Base-by-base conservation (phyloP, 2,888 invertebrate genomes). In the Resseliella maxima region DNA sequence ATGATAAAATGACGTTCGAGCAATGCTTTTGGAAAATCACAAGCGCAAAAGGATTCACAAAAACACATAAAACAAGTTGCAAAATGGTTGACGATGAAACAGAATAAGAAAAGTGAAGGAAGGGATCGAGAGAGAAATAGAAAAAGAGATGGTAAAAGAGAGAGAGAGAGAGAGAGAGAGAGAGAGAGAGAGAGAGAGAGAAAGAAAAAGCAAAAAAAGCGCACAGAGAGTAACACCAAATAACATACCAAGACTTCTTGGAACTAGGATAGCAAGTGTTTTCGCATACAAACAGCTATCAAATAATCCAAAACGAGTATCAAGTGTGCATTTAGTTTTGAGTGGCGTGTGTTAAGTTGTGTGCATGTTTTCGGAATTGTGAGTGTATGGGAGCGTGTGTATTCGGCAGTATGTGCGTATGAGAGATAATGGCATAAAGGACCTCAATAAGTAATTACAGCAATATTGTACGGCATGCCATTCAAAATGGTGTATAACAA, bases 381-480 rank as follows among this genome's bases (percentile, higher is more conserved):
- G 64, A 15, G 50, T 50, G 50, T 18, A 18, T 50, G 50, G 6
- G 50, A 15, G 50, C 21, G 64, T 64, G 64, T 64, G 27, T 31
- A 64, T 81, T 35, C 2, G 36, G n/a, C n/a, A 81, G 81, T 21
- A n/a, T 83, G 31, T 24, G 41, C 83, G 83, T 38, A 31, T 8
- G 10, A 83, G 36, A 83, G 83, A 83, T 83, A 83, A 83, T 83
- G 38, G 83, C 38, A 83, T 83, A 83, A 83, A 83, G 38, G 83
- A 83, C 83, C 83, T 83, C 83, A 83, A 83, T 83, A 83, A 81
- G 83, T 83, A 83, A 83, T 83, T 83, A 83, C 38, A 83, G 24
- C 83, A 83, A 83, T 83, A 83, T 83, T 38, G 83, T 38, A 83
- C 83, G 21, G 38, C 83, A 83, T 83, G 38, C 83, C 83, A 83